Evolutionary conservation across 92 coral and sea anemone genomes (phyloP), one percentile per base, ranked within the genome.

Genomic region (Zoanthus gigantus): DNA sequence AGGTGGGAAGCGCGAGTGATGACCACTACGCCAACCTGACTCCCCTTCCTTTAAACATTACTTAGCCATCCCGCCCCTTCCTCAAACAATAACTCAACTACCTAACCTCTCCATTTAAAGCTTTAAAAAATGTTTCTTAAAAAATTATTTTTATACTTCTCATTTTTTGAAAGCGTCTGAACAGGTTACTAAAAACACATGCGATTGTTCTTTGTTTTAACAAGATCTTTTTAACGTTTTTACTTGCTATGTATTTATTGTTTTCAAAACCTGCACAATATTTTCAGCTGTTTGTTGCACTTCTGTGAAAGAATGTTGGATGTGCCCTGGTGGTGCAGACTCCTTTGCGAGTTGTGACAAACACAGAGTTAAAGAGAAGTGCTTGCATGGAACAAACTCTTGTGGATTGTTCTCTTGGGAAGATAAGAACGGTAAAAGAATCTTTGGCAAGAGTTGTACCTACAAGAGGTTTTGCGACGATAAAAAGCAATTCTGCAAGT

Each of bases 361-460:
- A 4, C n/a, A 10, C 16, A 63, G 42, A 45, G 85, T 61, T 68
- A 80, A 34, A 50, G 72, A 80, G 28, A 46, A 5, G 11, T 80
- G 84, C n/a, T 44, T 12, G 0, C 15, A 4, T 15, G 84, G 84
- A 2, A 80, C 74, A 23, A 44, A 80, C 7, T 17, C 84, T 1
- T 80, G 84, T 34, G 84, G 84, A 0, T 12, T 81, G 44, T 81
- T 81, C 85, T 81, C 85, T 15, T 81, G 50, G 44, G 73, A 81
- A 44, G 65, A 81, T 56, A 12, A 71, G 58, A 66, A 71, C 0
- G 85, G 85, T 13, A 37, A 42, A 10, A 63, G 85, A 44, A 81
- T 81, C 45, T 81, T 42, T 73, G 61, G 54, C 42, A 81, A 81
- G 75, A 66, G 85, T 16, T 81, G 85, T 4, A 81, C 85, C 5